Percentiles rank a stretch among this genome's conserved stretches.
phyloP scores from a whole-genome alignment of 1,140 invertebrate species.

The Grapholita molesta region DNA sequence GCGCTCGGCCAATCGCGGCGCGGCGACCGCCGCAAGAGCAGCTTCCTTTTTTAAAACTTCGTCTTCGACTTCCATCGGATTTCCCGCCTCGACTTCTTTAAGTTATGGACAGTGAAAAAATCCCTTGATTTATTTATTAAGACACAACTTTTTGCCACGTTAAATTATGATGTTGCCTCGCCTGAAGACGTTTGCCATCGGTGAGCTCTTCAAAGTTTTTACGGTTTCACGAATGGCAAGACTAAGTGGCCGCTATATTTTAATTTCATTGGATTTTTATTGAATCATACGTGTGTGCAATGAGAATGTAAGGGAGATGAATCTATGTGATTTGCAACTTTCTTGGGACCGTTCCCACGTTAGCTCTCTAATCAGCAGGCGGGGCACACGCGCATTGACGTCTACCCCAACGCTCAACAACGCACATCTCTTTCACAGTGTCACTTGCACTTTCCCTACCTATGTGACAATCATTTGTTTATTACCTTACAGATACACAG shows the following conservation, averaged over 20 bases:
- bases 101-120: conserved; percentile 71
- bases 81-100: conserved; percentile 68
- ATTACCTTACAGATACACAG: background rate
- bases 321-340: conserved; percentile 42
- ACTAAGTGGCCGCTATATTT: conserved; percentile 30
- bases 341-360: conserved; percentile 38
- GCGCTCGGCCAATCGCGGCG: conserved; percentile 46
- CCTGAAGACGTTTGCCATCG: conserved; percentile 26
- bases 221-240: conserved; percentile 19
- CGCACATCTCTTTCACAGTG: background rate
- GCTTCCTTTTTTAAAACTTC: conserved; percentile 76
- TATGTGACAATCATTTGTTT: background rate
- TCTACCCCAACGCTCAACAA: background rate
- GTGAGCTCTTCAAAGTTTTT: conserved; percentile 46
- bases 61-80: conserved; percentile 71
- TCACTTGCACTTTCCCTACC: background rate
- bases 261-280: conserved; percentile 53
- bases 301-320: conserved; percentile 30
- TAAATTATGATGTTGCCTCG: conserved; percentile 69
- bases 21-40: conserved; percentile 52
- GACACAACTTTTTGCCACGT: conserved; percentile 57
- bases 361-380: conserved; percentile 34
- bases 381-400: conserved; percentile 20
- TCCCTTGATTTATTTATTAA: conserved; percentile 67
- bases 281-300: conserved; percentile 35